phyloP scores from a whole-genome alignment of 2,888 invertebrate species.

The Microlaimidae sp. region DNA sequence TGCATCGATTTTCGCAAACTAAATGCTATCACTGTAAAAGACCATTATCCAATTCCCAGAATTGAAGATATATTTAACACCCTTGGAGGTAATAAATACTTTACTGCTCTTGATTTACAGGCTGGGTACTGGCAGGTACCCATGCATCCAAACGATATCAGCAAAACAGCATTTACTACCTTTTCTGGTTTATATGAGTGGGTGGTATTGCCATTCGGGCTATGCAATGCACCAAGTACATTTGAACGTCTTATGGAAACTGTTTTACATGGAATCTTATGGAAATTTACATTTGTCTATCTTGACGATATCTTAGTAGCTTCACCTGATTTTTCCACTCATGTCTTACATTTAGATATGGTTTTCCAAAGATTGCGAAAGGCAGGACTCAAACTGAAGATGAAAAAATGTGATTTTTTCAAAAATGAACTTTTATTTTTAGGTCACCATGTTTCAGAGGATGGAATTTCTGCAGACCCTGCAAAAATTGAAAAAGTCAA shows the following conservation, averaged over 20 bases:
- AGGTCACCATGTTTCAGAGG: not conserved
- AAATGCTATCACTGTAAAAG: conserved; percentile 16
- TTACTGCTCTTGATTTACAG: conserved; percentile 16
- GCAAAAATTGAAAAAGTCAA: not conserved
- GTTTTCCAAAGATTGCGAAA: conserved; percentile 8
- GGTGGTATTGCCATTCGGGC: conserved; percentile 22
- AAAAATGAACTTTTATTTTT: not conserved
- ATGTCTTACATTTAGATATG: conserved; percentile 17
- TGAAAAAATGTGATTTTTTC: not conserved
- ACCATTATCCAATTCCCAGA: conserved; percentile 14
- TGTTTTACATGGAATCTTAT: not conserved
- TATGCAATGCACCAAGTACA: conserved; percentile 20
- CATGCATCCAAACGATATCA: conserved; percentile 14
- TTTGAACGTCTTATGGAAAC: conserved; percentile 22
- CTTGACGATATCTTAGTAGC: conserved; percentile 16
- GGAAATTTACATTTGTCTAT: conserved; percentile 6
- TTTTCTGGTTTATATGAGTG: conserved; percentile 21
- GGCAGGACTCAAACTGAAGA: conserved; percentile 1
- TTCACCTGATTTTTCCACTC: conserved; percentile 4
- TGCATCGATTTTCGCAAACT: conserved; percentile 20
- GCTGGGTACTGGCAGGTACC: conserved; percentile 18
- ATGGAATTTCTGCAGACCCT: not conserved
- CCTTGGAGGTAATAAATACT: conserved; percentile 11
- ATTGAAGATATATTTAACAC: conserved; percentile 14
- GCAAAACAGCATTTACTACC: conserved; percentile 20